phyloP scores from a whole-genome alignment of 2,113 vertebrate genomes.

The Fregetta grallaria region DNA sequence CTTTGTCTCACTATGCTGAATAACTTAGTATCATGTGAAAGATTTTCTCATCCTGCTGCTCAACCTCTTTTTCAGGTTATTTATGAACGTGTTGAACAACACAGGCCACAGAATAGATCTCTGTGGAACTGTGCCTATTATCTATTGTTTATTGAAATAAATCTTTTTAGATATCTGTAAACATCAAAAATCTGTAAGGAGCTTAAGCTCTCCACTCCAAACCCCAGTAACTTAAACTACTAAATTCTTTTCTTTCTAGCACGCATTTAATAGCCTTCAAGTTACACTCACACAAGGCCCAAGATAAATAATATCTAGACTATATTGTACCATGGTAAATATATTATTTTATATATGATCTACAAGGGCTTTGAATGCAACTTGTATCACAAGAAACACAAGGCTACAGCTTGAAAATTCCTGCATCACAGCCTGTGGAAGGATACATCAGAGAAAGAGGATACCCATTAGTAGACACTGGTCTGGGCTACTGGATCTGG shows the following conservation, averaged over 20 bases:
- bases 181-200: neutral
- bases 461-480: neutral
- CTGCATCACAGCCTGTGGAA: neutral
- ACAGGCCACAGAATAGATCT: neutral
- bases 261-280: neutral
- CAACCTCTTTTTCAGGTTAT: neutral
- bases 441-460: neutral
- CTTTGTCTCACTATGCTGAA: neutral
- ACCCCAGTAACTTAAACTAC: neutral
- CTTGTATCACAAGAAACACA: neutral
- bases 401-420: neutral
- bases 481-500: neutral
- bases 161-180: neutral
- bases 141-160: neutral
- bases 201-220: neutral
- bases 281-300: neutral
- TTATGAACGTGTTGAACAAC: neutral
- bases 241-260: neutral
- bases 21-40: neutral
- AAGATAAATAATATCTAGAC: neutral
- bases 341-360: neutral
- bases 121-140: neutral
- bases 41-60: neutral
- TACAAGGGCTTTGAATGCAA: neutral
- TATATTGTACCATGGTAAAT: neutral